Conservation (phyloP, 2,797 vertebrate genomes). For the Pseudomugil tenellus region DNA sequence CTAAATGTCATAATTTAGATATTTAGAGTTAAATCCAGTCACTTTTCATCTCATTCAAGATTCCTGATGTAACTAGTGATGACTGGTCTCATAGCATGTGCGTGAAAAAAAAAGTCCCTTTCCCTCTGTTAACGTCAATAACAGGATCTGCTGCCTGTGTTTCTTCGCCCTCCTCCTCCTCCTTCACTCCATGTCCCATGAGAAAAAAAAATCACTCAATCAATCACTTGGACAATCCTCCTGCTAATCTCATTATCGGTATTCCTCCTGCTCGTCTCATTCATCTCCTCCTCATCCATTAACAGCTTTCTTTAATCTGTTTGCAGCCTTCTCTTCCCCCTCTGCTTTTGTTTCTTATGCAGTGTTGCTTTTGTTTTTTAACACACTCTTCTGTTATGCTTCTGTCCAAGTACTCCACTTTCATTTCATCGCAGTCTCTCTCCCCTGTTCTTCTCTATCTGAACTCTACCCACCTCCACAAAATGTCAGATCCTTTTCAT, state of each 20-base stretch:
- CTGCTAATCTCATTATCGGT: slow-evolving; percentile 37
- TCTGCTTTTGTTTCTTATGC: not conserved
- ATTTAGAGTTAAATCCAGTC: not conserved
- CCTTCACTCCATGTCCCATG: slow-evolving; percentile 15
- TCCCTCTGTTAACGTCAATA: slow-evolving; percentile 34
- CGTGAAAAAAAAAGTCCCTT: slow-evolving; percentile 43
- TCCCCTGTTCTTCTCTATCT: not conserved
- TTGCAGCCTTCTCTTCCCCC: not conserved
- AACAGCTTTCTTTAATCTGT: slow-evolving; percentile 23
- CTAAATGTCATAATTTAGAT: not conserved
- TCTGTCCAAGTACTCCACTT: not conserved
- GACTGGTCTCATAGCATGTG: not conserved
- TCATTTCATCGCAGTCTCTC: not conserved
- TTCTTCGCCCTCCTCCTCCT: slow-evolving; percentile 32
- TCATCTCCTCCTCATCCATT: slow-evolving; percentile 9
- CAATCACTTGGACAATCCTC: slow-evolving; percentile 30
- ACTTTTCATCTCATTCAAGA: not conserved
- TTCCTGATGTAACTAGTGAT: slow-evolving; percentile 15
- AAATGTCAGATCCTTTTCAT: slow-evolving; percentile 9
- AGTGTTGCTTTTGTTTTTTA: not conserved
- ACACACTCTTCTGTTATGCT: not conserved
- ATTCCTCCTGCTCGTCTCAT: slow-evolving; percentile 14
- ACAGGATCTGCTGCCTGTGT: slow-evolving; percentile 16
- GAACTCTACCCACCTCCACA: not conserved
- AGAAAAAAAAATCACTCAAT: slow-evolving; percentile 11